Evolutionary conservation across 2,888 invertebrate species (phyloP).

Genomic region (Rotaria macrura): DNA sequence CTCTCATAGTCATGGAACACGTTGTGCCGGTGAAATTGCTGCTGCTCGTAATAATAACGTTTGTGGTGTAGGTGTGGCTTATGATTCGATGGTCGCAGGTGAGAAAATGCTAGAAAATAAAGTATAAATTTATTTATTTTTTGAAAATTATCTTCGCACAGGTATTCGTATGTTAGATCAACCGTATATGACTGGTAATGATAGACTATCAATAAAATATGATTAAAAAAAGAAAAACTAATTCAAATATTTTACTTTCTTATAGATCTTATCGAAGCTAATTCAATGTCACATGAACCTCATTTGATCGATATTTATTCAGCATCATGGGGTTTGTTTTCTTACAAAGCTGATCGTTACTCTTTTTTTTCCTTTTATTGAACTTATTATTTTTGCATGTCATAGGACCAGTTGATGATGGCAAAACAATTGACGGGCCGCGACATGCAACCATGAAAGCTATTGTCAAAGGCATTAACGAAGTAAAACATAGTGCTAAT

Average conservation of each 20-base stretch:
- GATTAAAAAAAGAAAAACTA: neutral
- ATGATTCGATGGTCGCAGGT: slow-evolving; percentile 91
- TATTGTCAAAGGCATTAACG: slow-evolving; percentile 94
- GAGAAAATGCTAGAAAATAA: slow-evolving; percentile 74
- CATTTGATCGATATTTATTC: slow-evolving; percentile 97
- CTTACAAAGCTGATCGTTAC: too few relatives aligned
- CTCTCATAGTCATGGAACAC: slow-evolving; percentile 74
- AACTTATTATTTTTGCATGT: too few relatives aligned
- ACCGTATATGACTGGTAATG: slow-evolving; percentile 60
- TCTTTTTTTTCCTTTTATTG: too few relatives aligned
- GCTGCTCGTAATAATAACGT: slow-evolving; percentile 94
- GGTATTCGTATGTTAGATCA: slow-evolving; percentile 98
- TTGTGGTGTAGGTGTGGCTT: slow-evolving; percentile 96
- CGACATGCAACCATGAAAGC: slow-evolving; percentile 98
- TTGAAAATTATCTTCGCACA: slow-evolving; percentile 48
- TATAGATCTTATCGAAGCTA: slow-evolving; percentile 81
- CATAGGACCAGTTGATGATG: slow-evolving; percentile 81
- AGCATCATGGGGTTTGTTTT: slow-evolving; percentile 89
- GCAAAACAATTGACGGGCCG: slow-evolving; percentile 95
- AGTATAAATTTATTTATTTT: too few relatives aligned
- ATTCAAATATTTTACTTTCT: neutral
- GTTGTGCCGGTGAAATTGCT: slow-evolving; percentile 97
- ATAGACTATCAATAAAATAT: neutral
- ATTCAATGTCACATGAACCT: slow-evolving; percentile 96
- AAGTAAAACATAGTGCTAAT: slow-evolving; percentile 57